These are phyloP conservation scores for Drosophila miranda DNA, from an alignment of 1,140 invertebrate genomes.

Conservation along the genomic window DNA sequence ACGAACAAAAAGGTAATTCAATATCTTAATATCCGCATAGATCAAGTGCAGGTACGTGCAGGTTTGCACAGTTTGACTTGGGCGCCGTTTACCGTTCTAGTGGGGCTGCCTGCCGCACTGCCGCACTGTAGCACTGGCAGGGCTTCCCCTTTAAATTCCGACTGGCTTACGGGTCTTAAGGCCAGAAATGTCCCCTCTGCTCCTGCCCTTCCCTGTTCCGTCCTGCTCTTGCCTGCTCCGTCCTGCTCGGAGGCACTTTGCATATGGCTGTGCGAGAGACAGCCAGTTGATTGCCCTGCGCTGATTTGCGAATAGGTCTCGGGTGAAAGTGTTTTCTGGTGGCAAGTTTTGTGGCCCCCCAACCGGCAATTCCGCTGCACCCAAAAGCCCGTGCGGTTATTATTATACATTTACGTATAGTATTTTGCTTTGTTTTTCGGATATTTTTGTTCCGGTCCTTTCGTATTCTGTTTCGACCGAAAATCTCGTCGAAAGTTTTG, in stretches of 20 bases:
- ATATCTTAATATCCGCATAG: slow-evolving; percentile 81
- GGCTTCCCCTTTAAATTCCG: slow-evolving; percentile 53
- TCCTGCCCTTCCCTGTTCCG: too few species aligned
- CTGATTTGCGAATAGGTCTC: slow-evolving; percentile 52
- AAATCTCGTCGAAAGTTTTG: slow-evolving; percentile 78
- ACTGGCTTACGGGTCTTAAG: slow-evolving; percentile 6
- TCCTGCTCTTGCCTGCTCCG: too few species aligned
- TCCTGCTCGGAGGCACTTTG: slow-evolving; percentile 19
- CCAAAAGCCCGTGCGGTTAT: slow-evolving; percentile 69
- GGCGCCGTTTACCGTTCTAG: slow-evolving; percentile 64
- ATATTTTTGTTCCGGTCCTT: slow-evolving; percentile 25
- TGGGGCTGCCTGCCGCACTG: slow-evolving; percentile 22
- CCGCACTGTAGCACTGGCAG: slow-evolving; percentile 32
- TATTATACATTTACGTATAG: slow-evolving; percentile 69
- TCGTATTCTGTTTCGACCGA: slow-evolving; percentile 61
- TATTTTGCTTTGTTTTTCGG: slow-evolving; percentile 24
- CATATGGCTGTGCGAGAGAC: slow-evolving; percentile 28
- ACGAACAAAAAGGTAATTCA: slow-evolving; percentile 78
- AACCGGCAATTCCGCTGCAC: slow-evolving; percentile 4
- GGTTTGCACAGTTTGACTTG: slow-evolving; percentile 76
- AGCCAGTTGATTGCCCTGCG: slow-evolving; percentile 24
- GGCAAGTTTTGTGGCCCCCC: slow-evolving; percentile 23
- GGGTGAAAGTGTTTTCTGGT: slow-evolving; percentile 55
- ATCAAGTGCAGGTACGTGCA: slow-evolving; percentile 80
- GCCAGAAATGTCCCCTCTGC: too few species aligned